Evolutionary conservation across 2,797 vertebrate genomes (phyloP), one percentile per base, ranked within the genome.

Genomic region (Enteromius treurensis): DNA sequence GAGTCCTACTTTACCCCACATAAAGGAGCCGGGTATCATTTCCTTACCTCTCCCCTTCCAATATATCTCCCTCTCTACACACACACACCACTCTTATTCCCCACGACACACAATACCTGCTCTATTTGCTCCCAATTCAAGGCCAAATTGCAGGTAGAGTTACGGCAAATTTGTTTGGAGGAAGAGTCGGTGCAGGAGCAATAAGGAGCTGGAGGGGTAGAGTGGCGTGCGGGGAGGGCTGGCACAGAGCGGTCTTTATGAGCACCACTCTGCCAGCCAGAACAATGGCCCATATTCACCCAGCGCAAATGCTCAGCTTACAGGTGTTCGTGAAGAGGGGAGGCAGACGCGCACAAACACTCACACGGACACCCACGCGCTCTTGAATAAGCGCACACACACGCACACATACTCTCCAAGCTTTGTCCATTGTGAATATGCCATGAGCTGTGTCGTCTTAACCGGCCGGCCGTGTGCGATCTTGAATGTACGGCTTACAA

Each of bases 131-230:
- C 94, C 94, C 95, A 93, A 95, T 94, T 95, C 92, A 93, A 92
- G 94, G 95, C 95, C 95, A 95, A 97, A 96, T 97, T 97, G 97
- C 96, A 97, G 96, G 97, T 98, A 96, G 97, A 97, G 96, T 99
- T 98, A 97, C 98, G 95, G 95, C 97, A 98, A 98, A 99, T 98
- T 98, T 98, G 97, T 99, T 98, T 98, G 96, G 97, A 96, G 94
- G 95, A 95, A 97, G 97, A 98, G 94, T 95, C 95, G 95, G 95
- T 93, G 95, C 97, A 84, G 79, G 95, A 96, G 96, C 94, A 97
- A 65, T 53, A 79, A 82, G 77, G 83, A 80, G 49, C 87, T 85
- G 83, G 67, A 84, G 80, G 79, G 79, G 26, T 68, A 71, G 67
- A 73, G 75, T 58, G 55, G 53, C n/a, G 34, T 19, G 90, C 89